Conservation (phyloP, 2,113 vertebrate genomes). For the Campylomormyrus tamandua region DNA sequence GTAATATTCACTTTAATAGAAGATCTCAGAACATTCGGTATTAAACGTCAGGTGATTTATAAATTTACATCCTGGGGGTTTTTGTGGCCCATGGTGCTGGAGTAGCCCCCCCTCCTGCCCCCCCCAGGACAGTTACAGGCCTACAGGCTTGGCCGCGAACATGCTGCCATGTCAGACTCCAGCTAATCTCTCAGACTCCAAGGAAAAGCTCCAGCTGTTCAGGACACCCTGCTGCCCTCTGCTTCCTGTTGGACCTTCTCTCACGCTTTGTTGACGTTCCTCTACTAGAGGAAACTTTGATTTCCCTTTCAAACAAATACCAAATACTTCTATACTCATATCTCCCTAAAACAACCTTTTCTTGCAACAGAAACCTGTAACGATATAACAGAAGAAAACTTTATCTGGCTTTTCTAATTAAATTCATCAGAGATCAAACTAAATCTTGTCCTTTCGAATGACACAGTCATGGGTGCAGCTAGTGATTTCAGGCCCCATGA, state of each 20-base stretch:
- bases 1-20: background rate
- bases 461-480: background rate
- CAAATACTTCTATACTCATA: background rate
- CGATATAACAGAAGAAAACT: background rate
- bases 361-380: background rate
- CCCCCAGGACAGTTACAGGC: background rate
- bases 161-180: background rate
- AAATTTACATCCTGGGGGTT: background rate
- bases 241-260: background rate
- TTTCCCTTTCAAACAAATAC: background rate
- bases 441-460: background rate
- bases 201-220: background rate
- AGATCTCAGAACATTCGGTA: background rate
- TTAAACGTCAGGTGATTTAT: background rate
- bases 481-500: background rate
- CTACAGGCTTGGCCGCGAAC: background rate
- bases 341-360: background rate
- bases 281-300: background rate
- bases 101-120: background rate
- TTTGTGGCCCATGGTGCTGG: background rate
- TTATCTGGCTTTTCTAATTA: background rate
- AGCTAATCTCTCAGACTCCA: background rate
- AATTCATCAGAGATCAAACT: constrained; percentile 6
- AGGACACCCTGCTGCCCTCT: background rate
- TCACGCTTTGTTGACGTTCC: background rate